Evolutionary conservation across 2,888 invertebrate genomes (phyloP).

Genomic region (Acronicta aceris): DNA sequence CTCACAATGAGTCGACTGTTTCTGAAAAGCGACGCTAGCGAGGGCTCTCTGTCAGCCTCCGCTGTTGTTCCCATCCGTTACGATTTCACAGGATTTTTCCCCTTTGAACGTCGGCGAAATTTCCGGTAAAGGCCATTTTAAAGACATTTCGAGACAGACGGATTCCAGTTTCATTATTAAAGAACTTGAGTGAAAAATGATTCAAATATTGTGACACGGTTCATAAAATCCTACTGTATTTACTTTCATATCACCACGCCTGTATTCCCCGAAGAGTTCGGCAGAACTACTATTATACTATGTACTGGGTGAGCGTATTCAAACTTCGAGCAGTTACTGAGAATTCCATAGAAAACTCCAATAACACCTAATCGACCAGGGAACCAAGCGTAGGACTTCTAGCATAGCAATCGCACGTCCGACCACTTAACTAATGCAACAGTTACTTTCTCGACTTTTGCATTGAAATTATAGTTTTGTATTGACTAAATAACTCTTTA

Average conservation of each 20-base stretch:
- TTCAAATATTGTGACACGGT: slow-evolving; percentile 27
- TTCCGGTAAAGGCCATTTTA: slow-evolving; percentile 45
- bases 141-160: slow-evolving; percentile 48
- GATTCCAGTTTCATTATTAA: slow-evolving; percentile 37
- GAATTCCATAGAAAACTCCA: no score
- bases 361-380: no score
- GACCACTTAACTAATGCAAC: no score
- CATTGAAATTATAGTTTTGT: no score
- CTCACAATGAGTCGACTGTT: slow-evolving; percentile 54
- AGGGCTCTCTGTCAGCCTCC: slow-evolving; percentile 35
- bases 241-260: neutral
- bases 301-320: no score
- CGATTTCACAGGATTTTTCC: slow-evolving; percentile 50
- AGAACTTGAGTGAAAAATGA: slow-evolving; percentile 40
- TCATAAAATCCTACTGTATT: neutral
- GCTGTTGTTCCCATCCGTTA: slow-evolving; percentile 43
- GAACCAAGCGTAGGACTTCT: no score
- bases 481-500: no score
- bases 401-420: no score
- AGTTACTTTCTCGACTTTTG: no score
- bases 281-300: no score
- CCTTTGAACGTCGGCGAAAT: slow-evolving; percentile 38
- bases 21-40: slow-evolving; percentile 43
- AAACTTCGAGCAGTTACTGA: no score
- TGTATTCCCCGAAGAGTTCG: no score